Evolutionary conservation across 2,888 invertebrate species (phyloP).

Genomic region (Aleiodes leptofemur): DNA sequence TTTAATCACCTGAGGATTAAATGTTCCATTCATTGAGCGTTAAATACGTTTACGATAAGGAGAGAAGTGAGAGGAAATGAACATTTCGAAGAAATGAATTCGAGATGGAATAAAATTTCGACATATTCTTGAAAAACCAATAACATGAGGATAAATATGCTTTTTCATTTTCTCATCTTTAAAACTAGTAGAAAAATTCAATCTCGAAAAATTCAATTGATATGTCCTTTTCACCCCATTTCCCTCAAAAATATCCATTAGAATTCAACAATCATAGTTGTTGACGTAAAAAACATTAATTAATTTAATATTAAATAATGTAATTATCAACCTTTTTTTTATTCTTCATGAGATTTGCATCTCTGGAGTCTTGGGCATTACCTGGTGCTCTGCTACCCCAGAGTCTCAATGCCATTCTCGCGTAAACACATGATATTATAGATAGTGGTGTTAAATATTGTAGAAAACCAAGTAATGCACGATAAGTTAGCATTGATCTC

Average conservation of each 20-base stretch:
- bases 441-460: constrained; percentile 88
- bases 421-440: constrained; percentile 89
- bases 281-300: constrained; percentile 6
- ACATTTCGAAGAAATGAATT: background rate
- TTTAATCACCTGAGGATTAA: constrained; percentile 85
- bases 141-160: background rate
- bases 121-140: background rate
- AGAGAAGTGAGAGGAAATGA: background rate
- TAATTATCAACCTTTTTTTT: constrained; percentile 84
- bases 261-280: background rate
- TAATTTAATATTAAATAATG: constrained; percentile 16
- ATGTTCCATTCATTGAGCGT: background rate
- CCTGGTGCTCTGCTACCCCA: constrained; percentile 90
- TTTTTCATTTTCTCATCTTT: too few relatives aligned
- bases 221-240: too few relatives aligned
- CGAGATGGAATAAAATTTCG: background rate
- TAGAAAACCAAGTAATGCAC: constrained; percentile 78
- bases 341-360: constrained; percentile 87
- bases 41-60: background rate
- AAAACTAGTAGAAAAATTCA: too few relatives aligned
- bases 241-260: too few relatives aligned
- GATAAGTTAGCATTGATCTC: constrained; percentile 78
- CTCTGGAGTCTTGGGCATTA: constrained; percentile 85
- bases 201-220: too few relatives aligned
- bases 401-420: constrained; percentile 85